These are phyloP conservation scores for Cyprinodon brontotheroides DNA, from an alignment of 2,113 vertebrate species.

Conservation along the genomic window DNA sequence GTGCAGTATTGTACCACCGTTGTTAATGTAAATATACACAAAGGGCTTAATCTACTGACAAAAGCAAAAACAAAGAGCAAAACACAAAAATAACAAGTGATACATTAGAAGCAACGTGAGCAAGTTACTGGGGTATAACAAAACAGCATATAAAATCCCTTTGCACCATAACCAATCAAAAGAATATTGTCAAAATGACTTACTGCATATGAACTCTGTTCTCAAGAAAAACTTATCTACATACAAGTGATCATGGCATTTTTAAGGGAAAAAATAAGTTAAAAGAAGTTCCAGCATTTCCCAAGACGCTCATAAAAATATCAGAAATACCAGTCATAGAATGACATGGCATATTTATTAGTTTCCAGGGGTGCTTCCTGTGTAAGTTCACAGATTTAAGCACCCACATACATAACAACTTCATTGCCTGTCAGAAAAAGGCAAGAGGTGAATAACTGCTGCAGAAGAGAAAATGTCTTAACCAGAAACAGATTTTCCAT, in stretches of 20 bases:
- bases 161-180: too few relatives aligned
- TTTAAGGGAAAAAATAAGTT: neutral
- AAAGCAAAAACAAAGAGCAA: too few relatives aligned
- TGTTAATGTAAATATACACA: too few relatives aligned
- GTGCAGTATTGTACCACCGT: too few relatives aligned
- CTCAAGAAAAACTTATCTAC: neutral
- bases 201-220: neutral
- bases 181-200: neutral
- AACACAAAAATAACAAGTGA: too few relatives aligned
- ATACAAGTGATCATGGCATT: neutral
- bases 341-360: slow-evolving; percentile 20
- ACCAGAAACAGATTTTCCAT: slow-evolving; percentile 66
- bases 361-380: slow-evolving; percentile 33
- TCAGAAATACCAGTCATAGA: slow-evolving; percentile 13
- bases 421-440: slow-evolving; percentile 45
- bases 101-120: too few relatives aligned
- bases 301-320: slow-evolving; percentile 19
- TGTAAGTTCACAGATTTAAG: slow-evolving; percentile 46
- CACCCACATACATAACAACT: slow-evolving; percentile 33
- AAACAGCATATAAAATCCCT: too few relatives aligned
- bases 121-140: too few relatives aligned
- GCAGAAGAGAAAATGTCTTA: slow-evolving; percentile 42
- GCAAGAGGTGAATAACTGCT: slow-evolving; percentile 11
- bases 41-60: too few relatives aligned
- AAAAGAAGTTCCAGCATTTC: slow-evolving; percentile 7